Evolutionary conservation across 2,113 vertebrate species (phyloP).

Genomic region (Drymodes brunneopygia): DNA sequence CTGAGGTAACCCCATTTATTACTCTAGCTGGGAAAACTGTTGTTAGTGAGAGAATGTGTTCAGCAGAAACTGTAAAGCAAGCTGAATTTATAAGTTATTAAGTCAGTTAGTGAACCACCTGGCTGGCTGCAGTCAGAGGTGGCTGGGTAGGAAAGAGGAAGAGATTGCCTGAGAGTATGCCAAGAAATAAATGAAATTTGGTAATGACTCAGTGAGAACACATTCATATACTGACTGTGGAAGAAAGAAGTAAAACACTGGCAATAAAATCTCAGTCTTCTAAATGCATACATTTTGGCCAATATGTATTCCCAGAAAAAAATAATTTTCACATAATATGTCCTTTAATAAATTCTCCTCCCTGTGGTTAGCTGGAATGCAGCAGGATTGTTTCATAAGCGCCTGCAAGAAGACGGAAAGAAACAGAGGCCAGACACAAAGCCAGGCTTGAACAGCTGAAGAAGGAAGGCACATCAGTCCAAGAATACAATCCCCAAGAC

Average conservation of each 20-base stretch:
- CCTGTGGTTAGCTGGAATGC: not conserved
- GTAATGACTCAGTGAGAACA: not conserved
- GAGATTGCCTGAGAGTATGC: not conserved
- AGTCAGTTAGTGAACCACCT: constrained; percentile 19
- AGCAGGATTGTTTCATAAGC: not conserved
- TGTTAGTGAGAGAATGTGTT: not conserved
- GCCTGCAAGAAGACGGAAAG: not conserved
- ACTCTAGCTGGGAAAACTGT: not conserved
- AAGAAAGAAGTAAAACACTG: not conserved
- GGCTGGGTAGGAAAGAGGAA: not conserved
- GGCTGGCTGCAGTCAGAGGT: not conserved
- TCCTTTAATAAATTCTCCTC: not conserved
- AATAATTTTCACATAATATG: not conserved
- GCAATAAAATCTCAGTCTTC: not conserved
- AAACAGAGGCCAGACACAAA: not conserved
- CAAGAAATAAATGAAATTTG: constrained; percentile 26
- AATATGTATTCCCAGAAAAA: not conserved
- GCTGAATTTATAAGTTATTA: constrained; percentile 32
- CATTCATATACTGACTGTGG: not conserved
- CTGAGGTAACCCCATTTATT: constrained; percentile 21
- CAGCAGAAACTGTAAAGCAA: not conserved
- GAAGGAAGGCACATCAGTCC: not conserved
- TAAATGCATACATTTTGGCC: not conserved
- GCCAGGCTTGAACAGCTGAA: not conserved
- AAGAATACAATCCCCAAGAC: not conserved